Base-by-base conservation (phyloP, 2,113 vertebrate species). In the Gulo gulo region DNA sequence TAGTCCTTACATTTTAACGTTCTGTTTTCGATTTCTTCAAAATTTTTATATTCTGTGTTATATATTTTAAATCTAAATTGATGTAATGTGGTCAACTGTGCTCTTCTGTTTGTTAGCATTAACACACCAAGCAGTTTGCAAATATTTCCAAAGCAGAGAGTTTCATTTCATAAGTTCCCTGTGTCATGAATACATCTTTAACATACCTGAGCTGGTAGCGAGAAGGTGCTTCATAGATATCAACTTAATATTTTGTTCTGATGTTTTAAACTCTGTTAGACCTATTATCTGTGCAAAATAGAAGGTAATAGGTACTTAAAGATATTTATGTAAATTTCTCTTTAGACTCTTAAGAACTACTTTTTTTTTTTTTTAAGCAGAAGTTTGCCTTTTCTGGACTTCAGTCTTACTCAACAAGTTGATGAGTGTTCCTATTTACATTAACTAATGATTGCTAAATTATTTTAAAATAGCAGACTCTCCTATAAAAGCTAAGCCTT, bases 361-460 rank as follows among this genome's bases (percentile, higher is more conserved):
- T 36, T 63, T 80, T 52, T 86, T 52, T 86, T 95, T 85, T 88
- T 95, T 85, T 9, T 39, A 63, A 95, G 23, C 10, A 79, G 45
- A 74, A 73, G 2, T 76, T 91, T 93, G 59, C 21, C 36, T 94
- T 86, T 88, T 85, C 16, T 91, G 31, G 15, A 91, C 4, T 81
- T 95, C 39, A 36, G 42, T 80, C 15, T 90, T 79, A 42, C 21
- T 81, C 15, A 45, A 57, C 39, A 90, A 96, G 78, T 92, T 81
- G 47, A 92, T 85, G 42, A 69, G 6, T 86, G 20, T 92, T 95
- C 26, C 55, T 92, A 63, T 91, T 93, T 94, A 29, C 31, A 91
- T 93, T 90, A 96, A 87, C 12, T 94, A 89, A 92, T 52, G 45
- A 86, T 76, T 96, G 61, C n/a, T 90, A 74, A 97, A 93, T 97